Evolutionary conservation across 2,113 vertebrate genomes (phyloP).

Genomic region (Serilophus lunatus): DNA sequence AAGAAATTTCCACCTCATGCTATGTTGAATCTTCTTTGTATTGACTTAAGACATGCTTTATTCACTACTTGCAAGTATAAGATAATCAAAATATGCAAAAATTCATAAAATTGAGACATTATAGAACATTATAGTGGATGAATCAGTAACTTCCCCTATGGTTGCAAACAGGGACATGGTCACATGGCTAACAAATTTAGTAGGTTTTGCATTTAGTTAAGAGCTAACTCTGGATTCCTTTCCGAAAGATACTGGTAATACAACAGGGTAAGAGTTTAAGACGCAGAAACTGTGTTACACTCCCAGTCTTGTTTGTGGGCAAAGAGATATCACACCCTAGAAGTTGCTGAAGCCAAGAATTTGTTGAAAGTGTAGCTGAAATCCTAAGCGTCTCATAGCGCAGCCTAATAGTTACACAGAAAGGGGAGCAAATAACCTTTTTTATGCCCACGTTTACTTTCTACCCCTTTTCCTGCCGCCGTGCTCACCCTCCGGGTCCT

Average conservation of each 20-base stretch:
- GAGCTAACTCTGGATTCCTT: background rate
- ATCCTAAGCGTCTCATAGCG: background rate
- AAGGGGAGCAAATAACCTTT: background rate
- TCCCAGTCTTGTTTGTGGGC: background rate
- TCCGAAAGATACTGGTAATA: background rate
- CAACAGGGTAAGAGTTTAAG: background rate
- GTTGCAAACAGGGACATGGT: background rate
- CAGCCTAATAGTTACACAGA: background rate
- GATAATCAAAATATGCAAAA: background rate
- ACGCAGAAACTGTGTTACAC: background rate
- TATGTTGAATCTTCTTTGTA: background rate
- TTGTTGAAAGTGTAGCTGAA: background rate
- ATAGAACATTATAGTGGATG: background rate
- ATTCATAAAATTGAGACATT: background rate
- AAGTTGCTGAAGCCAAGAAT: too few species aligned
- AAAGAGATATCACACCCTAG: background rate
- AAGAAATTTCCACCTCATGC: background rate
- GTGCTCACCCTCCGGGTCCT: rapidly evolving
- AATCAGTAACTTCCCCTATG: background rate
- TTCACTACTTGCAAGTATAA: background rate
- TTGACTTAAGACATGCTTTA: background rate
- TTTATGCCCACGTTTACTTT: background rate
- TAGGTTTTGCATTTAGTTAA: background rate
- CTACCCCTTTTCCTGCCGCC: background rate
- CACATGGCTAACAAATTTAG: background rate